Base-by-base conservation (phyloP, 2,113 vertebrate genomes). In the Solea senegalensis region DNA sequence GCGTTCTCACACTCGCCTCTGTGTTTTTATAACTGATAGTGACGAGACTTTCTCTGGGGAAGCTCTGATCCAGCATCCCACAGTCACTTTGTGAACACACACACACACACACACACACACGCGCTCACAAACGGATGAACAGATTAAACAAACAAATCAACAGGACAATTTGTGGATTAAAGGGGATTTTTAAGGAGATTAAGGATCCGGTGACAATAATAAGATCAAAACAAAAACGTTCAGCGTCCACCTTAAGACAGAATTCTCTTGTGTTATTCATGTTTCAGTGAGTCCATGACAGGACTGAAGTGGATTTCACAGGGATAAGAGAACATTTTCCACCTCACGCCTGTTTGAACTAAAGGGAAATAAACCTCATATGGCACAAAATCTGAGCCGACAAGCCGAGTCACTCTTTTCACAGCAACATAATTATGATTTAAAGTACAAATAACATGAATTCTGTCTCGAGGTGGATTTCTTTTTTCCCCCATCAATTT, bases 121-220 rank as follows among this genome's bases (percentile, higher is more conserved):
- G 41, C 60, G 34, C 78, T 28, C 43, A 60, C 10, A 72, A 40
- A 69, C 55, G 64, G 39, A 57, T 54, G 45, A 66, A 77, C 63
- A 77, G 55, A 65, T 9, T 45, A 65, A 68, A 11, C 39, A 59
- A 15, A 70, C 65, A 80, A 50, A 68, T 62, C 74, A 74, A 77
- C 65, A 78, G 63, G 76, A 79, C 81, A 80, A 76, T 8, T 59
- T 68, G 76, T 74, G 80, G 78, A 78, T 92, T 92, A 90, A 90
- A 92, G 90, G 88, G 88, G 87, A 76, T 85, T 83, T 81, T 80
- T 72, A 70, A 82, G 76, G 83, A 81, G 83, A 84, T 89, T 90
- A 92, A 90, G 89, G 88, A 86, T 86, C 84, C 7, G 89, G 90
- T 90, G 90, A 88, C 78, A 80, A 45, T 62, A 74, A 72, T 59